These are phyloP conservation scores for Akabosia matsudoensis DNA, from an alignment of 1,140 invertebrate species.

Conservation along the genomic window DNA sequence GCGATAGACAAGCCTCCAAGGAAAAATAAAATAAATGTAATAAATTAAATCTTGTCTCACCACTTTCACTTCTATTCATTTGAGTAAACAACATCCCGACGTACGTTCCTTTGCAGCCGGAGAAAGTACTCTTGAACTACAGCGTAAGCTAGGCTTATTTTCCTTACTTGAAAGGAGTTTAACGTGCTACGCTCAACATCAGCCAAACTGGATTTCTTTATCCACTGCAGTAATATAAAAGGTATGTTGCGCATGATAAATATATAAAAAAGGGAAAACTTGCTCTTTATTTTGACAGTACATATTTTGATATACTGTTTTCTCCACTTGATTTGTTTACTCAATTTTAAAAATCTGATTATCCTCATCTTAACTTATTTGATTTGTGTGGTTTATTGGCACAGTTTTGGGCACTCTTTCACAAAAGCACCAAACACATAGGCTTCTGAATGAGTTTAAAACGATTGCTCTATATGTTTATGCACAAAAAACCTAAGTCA, in stretches of 20 bases:
- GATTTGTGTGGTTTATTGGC: not conserved
- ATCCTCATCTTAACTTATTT: not conserved
- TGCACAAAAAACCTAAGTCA: no score
- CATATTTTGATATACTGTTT: not conserved
- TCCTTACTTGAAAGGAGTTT: no score
- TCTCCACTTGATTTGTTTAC: not conserved
- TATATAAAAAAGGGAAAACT: no score
- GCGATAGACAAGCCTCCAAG: not conserved
- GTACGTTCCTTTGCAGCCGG: no score
- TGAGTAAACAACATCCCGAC: not conserved
- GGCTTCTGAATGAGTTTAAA: no score
- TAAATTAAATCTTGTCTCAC: slow-evolving; percentile 11
- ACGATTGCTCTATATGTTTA: no score
- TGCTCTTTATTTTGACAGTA: not conserved
- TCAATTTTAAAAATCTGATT: not conserved
- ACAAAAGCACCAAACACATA: slow-evolving; percentile 3
- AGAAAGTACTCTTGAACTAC: no score
- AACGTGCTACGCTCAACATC: slow-evolving; percentile 11
- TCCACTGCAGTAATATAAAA: not conserved
- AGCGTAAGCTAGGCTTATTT: no score
- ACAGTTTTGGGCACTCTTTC: not conserved
- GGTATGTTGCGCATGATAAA: not conserved
- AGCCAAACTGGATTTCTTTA: not conserved
- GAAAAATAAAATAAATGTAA: slow-evolving; percentile 9
- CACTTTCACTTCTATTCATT: slow-evolving; percentile 11